These are phyloP conservation scores for Zygothrica quintamaculata DNA, from an alignment of 2,888 invertebrate genomes.

Conservation along the genomic window DNA sequence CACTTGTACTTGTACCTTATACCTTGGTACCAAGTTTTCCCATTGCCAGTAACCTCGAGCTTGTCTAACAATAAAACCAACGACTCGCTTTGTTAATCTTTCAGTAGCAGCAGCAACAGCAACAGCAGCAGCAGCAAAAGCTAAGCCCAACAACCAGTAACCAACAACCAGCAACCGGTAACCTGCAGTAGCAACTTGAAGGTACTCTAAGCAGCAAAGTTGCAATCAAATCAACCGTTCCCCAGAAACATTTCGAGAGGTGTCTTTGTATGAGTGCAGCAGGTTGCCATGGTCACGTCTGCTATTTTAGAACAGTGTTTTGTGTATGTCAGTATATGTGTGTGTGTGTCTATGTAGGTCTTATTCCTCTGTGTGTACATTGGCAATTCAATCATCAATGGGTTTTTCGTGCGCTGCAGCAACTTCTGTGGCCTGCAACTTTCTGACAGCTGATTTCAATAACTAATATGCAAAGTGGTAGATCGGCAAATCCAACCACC, in stretches of 20 bases:
- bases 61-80: constrained; percentile 52
- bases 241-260: constrained; percentile 67
- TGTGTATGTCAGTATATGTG: background rate
- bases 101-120: constrained; percentile 47
- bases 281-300: constrained; percentile 72
- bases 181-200: constrained; percentile 43
- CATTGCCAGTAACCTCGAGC: background rate
- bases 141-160: constrained; percentile 38
- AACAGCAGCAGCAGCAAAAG: constrained; percentile 42
- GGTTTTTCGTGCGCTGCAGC: constrained; percentile 45
- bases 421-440: constrained; percentile 64
- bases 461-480: constrained; percentile 76
- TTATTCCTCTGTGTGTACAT: constrained; percentile 53
- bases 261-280: constrained; percentile 55
- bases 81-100: constrained; percentile 73
- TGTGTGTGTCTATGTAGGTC: constrained; percentile 9
- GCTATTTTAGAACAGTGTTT: constrained; percentile 49
- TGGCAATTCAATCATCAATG: constrained; percentile 65
- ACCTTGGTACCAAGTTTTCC: background rate
- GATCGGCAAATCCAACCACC: constrained; percentile 42
- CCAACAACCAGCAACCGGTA: constrained; percentile 49
- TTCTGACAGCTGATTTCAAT: constrained; percentile 81
- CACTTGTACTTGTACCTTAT: constrained; percentile 33
- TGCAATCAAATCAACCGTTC: constrained; percentile 77
- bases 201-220: constrained; percentile 53